Conservation (phyloP, 2,888 invertebrate species). For the Augochlorella aurata region DNA sequence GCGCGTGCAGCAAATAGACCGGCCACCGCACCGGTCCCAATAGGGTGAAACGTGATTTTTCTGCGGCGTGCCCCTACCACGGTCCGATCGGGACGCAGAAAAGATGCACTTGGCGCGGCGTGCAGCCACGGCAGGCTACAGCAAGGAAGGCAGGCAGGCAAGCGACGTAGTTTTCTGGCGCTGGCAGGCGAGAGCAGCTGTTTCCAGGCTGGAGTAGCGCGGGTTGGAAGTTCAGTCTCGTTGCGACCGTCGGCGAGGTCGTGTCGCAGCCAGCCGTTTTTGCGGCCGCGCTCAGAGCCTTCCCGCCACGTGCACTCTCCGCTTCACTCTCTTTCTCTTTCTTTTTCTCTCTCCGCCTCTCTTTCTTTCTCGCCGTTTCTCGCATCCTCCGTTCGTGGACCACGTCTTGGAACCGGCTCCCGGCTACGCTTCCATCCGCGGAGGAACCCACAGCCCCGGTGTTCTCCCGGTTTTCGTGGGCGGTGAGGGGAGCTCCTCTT, state of each 20-base stretch:
- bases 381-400: background rate
- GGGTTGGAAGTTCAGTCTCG: slow-evolving; percentile 68
- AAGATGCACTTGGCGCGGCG: slow-evolving; percentile 61
- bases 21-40: slow-evolving; percentile 29
- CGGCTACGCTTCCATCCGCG: slow-evolving; percentile 15
- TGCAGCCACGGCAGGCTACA: slow-evolving; percentile 18
- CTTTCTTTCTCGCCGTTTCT: background rate
- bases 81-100: slow-evolving; percentile 41
- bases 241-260: slow-evolving; percentile 71
- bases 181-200: slow-evolving; percentile 65
- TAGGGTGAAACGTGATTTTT: slow-evolving; percentile 58
- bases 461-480: slow-evolving; percentile 2
- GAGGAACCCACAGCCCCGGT: slow-evolving; percentile 15
- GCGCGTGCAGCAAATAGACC: slow-evolving; percentile 16
- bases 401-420: slow-evolving; percentile 28
- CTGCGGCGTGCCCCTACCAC: slow-evolving; percentile 43
- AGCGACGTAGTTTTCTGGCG: slow-evolving; percentile 57
- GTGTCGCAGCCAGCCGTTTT: slow-evolving; percentile 48
- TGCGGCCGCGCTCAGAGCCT: slow-evolving; percentile 32
- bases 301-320: slow-evolving; percentile 58
- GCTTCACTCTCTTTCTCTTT: background rate
- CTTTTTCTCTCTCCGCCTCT: background rate
- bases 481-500: background rate
- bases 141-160: slow-evolving; percentile 7
- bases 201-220: slow-evolving; percentile 68